phyloP scores from a whole-genome alignment of 2,113 vertebrate species.

The Melanerpes aurifrons region DNA sequence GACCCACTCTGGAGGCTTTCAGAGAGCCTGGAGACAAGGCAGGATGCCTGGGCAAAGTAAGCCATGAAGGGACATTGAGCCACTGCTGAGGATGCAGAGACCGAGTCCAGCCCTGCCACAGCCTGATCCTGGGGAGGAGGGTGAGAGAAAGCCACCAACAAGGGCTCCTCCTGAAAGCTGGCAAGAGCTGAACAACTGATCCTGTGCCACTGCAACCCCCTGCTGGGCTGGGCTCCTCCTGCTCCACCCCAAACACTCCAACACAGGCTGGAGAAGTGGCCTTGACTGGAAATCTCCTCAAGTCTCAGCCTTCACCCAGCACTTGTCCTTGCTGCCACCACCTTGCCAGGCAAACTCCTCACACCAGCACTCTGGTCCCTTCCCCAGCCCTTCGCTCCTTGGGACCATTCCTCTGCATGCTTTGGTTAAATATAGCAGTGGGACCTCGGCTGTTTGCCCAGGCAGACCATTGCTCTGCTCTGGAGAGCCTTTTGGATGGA shows the following conservation, averaged over 20 bases:
- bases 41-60: not conserved
- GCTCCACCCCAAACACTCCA: fast-evolving
- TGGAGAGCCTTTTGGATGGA: slow-evolving; percentile 17
- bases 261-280: not conserved
- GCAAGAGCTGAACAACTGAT: not conserved
- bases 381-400: not conserved
- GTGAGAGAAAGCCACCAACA: not conserved
- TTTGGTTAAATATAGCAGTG: not conserved
- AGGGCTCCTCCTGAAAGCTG: not conserved
- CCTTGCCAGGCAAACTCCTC: not conserved
- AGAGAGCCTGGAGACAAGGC: not conserved
- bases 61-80: fast-evolving
- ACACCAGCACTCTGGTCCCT: not conserved
- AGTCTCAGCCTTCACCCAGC: not conserved
- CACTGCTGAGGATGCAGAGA: fast-evolving
- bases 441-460: not conserved
- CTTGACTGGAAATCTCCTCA: not conserved
- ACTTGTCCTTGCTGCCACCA: not conserved
- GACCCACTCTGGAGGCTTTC: not conserved
- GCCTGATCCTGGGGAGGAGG: fast-evolving
- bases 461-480: not conserved
- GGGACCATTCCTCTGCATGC: not conserved
- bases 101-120: not conserved
- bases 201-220: not conserved
- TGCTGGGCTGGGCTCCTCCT: fast-evolving